Conservation (phyloP, 2,113 vertebrate genomes). For the Rattus norvegicus region GRCr8 NC_086020.1:34987501-34988000, state of each 20-base stretch:
- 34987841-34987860: background rate
- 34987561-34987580: background rate
- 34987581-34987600: background rate
- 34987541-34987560: background rate
- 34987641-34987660: too few relatives aligned
- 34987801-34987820: background rate
- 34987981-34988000: background rate
- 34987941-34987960: background rate
- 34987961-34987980: background rate
- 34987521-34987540: background rate
- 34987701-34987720: background rate
- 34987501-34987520: too few relatives aligned
- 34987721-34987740: background rate
- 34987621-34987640: too few relatives aligned
- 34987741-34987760: background rate
- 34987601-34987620: background rate
- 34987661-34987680: background rate
- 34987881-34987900: background rate
- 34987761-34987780: background rate
- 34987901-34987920: background rate
- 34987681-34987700: background rate
- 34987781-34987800: background rate
- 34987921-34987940: background rate
- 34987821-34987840: background rate
- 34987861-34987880: background rate